phyloP scores from a whole-genome alignment of 2,113 vertebrate species.

The Grammomys surdaster region DNA sequence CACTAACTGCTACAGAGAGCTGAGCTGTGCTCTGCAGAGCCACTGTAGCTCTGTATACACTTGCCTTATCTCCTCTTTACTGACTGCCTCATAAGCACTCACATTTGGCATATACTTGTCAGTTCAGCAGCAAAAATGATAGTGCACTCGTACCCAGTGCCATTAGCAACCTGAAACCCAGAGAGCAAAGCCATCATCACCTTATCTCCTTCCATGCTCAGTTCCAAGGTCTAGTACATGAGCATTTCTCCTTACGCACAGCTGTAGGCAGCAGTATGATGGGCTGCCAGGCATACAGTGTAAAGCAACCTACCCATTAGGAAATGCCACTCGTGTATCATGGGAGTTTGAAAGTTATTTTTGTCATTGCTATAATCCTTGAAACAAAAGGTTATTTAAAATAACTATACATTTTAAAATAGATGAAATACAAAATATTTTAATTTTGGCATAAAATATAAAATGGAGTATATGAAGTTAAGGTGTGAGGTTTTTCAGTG shows the following conservation, averaged over 20 bases:
- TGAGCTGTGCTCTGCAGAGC: not conserved
- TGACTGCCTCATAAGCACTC: not conserved
- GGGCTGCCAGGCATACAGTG: not conserved
- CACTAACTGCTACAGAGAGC: not conserved
- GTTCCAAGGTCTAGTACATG: too few species aligned
- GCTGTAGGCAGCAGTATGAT: not conserved
- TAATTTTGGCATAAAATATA: not conserved
- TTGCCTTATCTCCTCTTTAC: too few species aligned
- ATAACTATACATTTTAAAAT: not conserved
- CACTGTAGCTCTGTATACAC: not conserved
- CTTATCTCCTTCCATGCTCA: too few species aligned
- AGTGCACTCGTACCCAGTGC: too few species aligned
- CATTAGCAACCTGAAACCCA: not conserved
- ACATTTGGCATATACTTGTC: not conserved
- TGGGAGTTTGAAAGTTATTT: not conserved
- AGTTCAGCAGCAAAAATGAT: too few species aligned
- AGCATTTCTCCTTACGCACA: not conserved
- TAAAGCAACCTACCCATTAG: not conserved
- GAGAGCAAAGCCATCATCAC: not conserved
- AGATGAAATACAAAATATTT: not conserved
- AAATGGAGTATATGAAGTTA: not conserved
- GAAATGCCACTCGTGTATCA: not conserved
- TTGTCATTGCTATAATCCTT: not conserved
- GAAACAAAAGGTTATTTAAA: not conserved
- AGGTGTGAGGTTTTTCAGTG: not conserved